Conservation (phyloP, 2,797 vertebrate species). For the Neomorphus geoffroyi region DNA sequence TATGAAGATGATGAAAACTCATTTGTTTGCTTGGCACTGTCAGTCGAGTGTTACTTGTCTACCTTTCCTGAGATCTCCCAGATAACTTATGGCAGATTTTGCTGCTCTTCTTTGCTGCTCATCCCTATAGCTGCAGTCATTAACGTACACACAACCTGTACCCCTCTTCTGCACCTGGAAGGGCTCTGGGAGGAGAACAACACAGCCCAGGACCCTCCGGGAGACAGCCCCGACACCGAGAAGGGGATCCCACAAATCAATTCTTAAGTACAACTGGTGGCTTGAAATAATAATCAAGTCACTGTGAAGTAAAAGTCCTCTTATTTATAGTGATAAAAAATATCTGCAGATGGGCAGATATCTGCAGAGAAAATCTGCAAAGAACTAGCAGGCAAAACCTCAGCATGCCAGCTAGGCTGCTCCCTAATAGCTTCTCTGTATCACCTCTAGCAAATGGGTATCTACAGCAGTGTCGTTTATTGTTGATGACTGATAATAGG, state of each 20-base stretch:
- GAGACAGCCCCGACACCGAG: background rate
- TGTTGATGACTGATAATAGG: conserved; percentile 61
- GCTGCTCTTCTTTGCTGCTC: background rate
- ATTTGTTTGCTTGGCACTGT: background rate
- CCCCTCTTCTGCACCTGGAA: background rate
- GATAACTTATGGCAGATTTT: conserved; percentile 20
- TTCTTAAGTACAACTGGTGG: background rate
- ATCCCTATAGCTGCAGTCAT: background rate
- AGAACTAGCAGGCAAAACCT: conserved; percentile 20
- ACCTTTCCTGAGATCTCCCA: background rate
- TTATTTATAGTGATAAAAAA: background rate
- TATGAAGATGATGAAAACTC: conserved; percentile 28
- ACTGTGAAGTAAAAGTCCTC: background rate
- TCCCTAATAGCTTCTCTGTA: conserved; percentile 52
- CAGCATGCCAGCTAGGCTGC: conserved; percentile 2
- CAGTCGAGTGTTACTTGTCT: background rate
- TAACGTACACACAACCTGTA: background rate
- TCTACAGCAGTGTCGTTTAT: conserved; percentile 24
- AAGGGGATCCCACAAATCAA: background rate
- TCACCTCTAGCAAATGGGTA: conserved; percentile 48
- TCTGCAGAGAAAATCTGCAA: conserved; percentile 29
- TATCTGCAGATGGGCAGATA: background rate
- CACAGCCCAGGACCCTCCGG: fast-evolving
- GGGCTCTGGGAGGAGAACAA: background rate
- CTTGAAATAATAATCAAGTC: background rate